These are phyloP conservation scores for Seladonia tumulorum DNA, from an alignment of 2,888 invertebrate species.

Conservation along the genomic window DNA sequence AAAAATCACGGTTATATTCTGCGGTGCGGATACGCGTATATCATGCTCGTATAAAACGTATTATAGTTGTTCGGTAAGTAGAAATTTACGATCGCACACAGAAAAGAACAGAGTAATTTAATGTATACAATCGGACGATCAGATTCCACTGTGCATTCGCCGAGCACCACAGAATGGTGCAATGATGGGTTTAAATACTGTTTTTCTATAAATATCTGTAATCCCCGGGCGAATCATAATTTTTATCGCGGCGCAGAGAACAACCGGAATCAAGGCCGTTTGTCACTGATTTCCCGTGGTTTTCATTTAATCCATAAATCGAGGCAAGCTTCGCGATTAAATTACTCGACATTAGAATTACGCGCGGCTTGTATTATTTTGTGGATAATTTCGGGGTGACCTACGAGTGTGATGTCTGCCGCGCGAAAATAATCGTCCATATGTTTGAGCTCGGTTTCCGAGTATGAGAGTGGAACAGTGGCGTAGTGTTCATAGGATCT, in stretches of 20 bases:
- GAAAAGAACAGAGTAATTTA: not conserved
- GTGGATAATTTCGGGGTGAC: constrained; percentile 29
- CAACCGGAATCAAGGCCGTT: not conserved
- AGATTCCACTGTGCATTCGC: not conserved
- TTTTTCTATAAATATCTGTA: constrained; percentile 7
- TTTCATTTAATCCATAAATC: constrained; percentile 28
- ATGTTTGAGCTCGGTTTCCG: constrained; percentile 19
- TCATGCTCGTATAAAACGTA: not conserved
- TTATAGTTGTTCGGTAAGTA: not conserved
- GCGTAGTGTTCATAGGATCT: not conserved
- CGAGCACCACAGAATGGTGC: not conserved
- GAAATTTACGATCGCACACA: not conserved
- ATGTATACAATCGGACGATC: not conserved
- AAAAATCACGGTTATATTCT: not conserved
- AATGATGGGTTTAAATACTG: not conserved
- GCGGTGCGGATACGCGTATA: not conserved
- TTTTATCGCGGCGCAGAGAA: not conserved
- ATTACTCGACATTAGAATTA: constrained; percentile 12
- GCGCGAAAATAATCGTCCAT: constrained; percentile 41
- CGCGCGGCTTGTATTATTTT: constrained; percentile 20
- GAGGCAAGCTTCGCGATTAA: constrained; percentile 14
- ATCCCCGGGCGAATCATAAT: not conserved
- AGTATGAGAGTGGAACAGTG: constrained; percentile 23
- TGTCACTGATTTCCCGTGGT: not conserved
- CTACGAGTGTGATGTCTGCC: constrained; percentile 13